Percentiles rank a stretch among this genome's conserved stretches.
phyloP scores from a whole-genome alignment of 2,888 invertebrate genomes.

The Nymphalis polychloros region DNA sequence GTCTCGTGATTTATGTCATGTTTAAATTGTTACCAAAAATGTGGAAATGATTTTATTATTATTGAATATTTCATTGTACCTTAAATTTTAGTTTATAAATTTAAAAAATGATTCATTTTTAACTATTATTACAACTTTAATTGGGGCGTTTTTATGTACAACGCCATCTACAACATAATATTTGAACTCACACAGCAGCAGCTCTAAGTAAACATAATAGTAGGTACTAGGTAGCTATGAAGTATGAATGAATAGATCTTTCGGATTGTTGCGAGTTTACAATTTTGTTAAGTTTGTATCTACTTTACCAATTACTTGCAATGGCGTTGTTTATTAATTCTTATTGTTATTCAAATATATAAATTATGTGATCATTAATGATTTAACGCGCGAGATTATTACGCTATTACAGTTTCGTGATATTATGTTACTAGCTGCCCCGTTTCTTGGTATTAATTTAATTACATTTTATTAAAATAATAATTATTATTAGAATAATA shows the following conservation, averaged over 20 bases:
- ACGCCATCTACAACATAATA: constrained; percentile 33
- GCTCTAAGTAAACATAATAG: not conserved
- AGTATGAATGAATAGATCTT: constrained; percentile 1
- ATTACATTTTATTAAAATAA: not conserved
- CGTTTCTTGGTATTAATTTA: not conserved
- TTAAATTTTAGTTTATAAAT: not conserved
- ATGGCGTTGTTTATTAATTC: not conserved
- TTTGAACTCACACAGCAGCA: constrained; percentile 11
- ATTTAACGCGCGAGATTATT: no score
- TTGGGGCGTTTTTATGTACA: constrained; percentile 2
- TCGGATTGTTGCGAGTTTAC: not conserved
- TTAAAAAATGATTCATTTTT: not conserved
- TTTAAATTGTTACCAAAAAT: constrained; percentile 11
- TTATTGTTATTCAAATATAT: not conserved
- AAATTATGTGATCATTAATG: not conserved
- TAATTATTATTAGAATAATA: no score
- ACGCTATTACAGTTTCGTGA: not conserved
- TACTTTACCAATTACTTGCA: not conserved
- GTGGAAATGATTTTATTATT: not conserved
- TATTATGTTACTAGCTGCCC: not conserved
- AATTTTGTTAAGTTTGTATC: not conserved
- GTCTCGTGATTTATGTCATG: constrained; percentile 55
- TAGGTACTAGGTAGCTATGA: not conserved
- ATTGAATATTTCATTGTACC: not conserved
- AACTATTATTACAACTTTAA: not conserved